phyloP scores from a whole-genome alignment of 2,888 invertebrate species.

The Emmelina monodactyla region DNA sequence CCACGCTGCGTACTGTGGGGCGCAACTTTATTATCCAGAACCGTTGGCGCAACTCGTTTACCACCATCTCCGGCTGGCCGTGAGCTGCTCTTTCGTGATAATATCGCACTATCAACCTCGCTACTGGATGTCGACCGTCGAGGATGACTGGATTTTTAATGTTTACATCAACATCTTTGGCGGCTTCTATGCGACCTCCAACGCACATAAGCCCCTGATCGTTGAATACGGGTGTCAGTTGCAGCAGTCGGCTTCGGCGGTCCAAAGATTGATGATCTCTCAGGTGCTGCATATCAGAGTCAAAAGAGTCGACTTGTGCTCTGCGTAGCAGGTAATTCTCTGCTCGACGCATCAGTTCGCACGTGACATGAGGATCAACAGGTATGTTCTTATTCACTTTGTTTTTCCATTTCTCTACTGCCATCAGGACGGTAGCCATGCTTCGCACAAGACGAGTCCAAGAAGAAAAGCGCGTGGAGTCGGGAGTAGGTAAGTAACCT shows the following conservation, averaged over 20 bases:
- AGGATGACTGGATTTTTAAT: constrained; percentile 14
- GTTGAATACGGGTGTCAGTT: constrained; percentile 12
- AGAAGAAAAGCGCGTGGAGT: constrained; percentile 9
- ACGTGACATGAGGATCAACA: too few species aligned
- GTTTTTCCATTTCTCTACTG: constrained; percentile 5
- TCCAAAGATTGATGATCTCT: constrained; percentile 1
- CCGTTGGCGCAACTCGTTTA: constrained; percentile 9
- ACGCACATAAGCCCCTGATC: constrained; percentile 11
- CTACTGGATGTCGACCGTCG: constrained; percentile 11
- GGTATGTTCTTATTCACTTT: too few species aligned
- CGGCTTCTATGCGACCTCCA: constrained; percentile 12
- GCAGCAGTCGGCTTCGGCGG: constrained; percentile 5
- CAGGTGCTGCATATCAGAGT: constrained; percentile 4
- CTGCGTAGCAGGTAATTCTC: constrained; percentile 4
- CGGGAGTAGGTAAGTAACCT: constrained; percentile 4
- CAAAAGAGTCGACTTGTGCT: too few species aligned
- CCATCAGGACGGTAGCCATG: constrained; percentile 5
- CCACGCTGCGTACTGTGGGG: constrained; percentile 15
- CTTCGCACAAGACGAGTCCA: constrained; percentile 8
- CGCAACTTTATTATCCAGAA: constrained; percentile 13
- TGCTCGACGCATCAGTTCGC: constrained; percentile 2
- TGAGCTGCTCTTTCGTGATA: constrained; percentile 9
- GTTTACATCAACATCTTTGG: constrained; percentile 6
- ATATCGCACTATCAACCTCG: constrained; percentile 12
- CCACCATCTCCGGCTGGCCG: constrained; percentile 10